Percentiles rank a stretch among this genome's conserved stretches.
These are phyloP conservation scores for Eurytoma californica DNA, from an alignment of 2,888 invertebrate species.

Conservation along the genomic window DNA sequence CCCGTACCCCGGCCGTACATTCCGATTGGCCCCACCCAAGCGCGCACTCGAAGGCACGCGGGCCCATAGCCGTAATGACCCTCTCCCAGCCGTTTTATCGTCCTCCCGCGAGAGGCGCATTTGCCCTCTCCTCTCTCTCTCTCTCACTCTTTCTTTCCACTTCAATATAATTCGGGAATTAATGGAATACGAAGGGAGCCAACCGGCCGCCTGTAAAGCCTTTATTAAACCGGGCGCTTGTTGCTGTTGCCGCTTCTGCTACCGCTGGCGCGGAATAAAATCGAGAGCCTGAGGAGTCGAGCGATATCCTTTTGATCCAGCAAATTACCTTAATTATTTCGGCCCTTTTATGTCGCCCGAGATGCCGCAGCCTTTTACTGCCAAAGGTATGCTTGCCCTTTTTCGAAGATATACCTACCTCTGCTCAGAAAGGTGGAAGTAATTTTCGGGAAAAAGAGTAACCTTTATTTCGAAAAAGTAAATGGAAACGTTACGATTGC, in stretches of 20 bases:
- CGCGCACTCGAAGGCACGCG: neutral
- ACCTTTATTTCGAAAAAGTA: too few species aligned
- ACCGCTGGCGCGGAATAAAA: slow-evolving; percentile 11
- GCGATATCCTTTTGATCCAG: slow-evolving; percentile 4
- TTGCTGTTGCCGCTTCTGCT: neutral
- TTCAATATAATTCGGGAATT: slow-evolving; percentile 23
- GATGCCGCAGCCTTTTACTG: too few species aligned
- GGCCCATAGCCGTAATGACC: slow-evolving; percentile 29
- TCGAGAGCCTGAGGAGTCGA: neutral
- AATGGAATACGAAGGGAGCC: slow-evolving; percentile 22
- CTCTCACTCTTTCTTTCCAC: neutral
- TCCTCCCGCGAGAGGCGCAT: neutral
- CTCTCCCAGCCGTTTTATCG: neutral
- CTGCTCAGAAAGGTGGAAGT: too few species aligned
- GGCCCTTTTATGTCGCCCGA: neutral
- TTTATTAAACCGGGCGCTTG: slow-evolving; percentile 32
- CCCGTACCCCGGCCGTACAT: neutral
- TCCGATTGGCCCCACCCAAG: slow-evolving; percentile 8
- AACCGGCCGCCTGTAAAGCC: slow-evolving; percentile 10
- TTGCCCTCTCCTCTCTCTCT: neutral
- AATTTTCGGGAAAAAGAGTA: too few species aligned
- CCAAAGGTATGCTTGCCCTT: too few species aligned
- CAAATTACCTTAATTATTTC: slow-evolving; percentile 31
- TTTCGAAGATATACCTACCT: too few species aligned
- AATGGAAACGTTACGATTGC: too few species aligned